Evolutionary conservation across 2,888 invertebrate species (phyloP).

Genomic region (Linhomoeus sp.): DNA sequence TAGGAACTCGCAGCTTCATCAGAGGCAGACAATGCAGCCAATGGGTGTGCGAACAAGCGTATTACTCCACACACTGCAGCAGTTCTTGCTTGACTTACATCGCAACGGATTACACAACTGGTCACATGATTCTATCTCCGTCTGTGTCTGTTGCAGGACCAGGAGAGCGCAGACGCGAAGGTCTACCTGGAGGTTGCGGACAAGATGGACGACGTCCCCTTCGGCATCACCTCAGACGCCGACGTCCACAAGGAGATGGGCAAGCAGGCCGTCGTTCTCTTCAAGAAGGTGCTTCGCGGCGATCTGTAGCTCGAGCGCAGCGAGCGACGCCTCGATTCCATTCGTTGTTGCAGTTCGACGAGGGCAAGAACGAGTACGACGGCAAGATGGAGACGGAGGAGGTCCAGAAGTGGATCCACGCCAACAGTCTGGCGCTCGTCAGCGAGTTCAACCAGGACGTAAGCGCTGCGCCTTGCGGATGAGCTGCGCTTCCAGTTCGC

Average conservation of each 20-base stretch:
- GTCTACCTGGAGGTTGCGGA: constrained; percentile 59
- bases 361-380: constrained; percentile 21
- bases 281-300: constrained; percentile 54
- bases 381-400: constrained; percentile 7
- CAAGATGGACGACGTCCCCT: constrained; percentile 62
- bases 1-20: too few species aligned
- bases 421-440: constrained; percentile 25
- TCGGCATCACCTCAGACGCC: constrained; percentile 60
- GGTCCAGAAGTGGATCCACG: constrained; percentile 17
- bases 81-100: too few species aligned
- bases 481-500: background rate
- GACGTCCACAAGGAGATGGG: constrained; percentile 58
- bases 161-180: constrained; percentile 56
- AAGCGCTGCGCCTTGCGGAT: background rate
- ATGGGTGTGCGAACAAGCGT: too few species aligned
- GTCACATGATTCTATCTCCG: too few species aligned
- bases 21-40: too few species aligned
- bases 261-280: constrained; percentile 54
- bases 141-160: constrained; percentile 40
- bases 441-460: constrained; percentile 23
- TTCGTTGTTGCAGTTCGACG: constrained; percentile 34
- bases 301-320: constrained; percentile 1
- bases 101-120: too few species aligned
- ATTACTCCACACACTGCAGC: too few species aligned
- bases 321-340: too few species aligned